phyloP scores from a whole-genome alignment of 2,888 invertebrate species.

The Leucozona laternaria region DNA sequence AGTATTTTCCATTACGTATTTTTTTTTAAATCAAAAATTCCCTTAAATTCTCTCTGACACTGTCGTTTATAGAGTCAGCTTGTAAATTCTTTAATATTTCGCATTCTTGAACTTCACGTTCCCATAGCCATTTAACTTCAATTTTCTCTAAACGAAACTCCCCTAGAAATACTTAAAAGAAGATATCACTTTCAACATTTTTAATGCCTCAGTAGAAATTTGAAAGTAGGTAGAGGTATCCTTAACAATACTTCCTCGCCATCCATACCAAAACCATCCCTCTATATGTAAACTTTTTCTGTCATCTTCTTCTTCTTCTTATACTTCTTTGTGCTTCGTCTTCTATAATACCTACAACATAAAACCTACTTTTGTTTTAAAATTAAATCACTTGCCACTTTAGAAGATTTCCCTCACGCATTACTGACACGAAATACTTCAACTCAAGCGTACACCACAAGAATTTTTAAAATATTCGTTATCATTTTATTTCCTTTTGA shows the following conservation, averaged over 20 bases:
- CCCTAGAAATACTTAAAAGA: slow-evolving; percentile 25
- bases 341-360: no score
- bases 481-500: slow-evolving; percentile 44
- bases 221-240: slow-evolving; percentile 1
- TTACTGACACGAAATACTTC: slow-evolving; percentile 48
- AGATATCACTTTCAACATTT: slow-evolving; percentile 39
- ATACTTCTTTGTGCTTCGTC: no score
- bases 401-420: slow-evolving; percentile 58
- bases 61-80: neutral
- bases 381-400: slow-evolving; percentile 58
- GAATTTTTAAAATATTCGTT: slow-evolving; percentile 61
- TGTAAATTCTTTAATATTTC: slow-evolving; percentile 20
- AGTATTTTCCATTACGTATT: no score
- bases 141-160: slow-evolving; percentile 12
- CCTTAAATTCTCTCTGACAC: no score
- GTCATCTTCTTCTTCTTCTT: neutral
- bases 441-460: slow-evolving; percentile 53
- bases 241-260: neutral
- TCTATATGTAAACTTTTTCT: neutral
- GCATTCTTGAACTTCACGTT: slow-evolving; percentile 22
- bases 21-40: no score
- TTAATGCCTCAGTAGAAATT: slow-evolving; percentile 30
- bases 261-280: neutral
- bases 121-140: slow-evolving; percentile 28
- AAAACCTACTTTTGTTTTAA: slow-evolving; percentile 36